Evolutionary conservation across 1,140 invertebrate genomes (phyloP).

Genomic region (Zophobas atratus): DNA sequence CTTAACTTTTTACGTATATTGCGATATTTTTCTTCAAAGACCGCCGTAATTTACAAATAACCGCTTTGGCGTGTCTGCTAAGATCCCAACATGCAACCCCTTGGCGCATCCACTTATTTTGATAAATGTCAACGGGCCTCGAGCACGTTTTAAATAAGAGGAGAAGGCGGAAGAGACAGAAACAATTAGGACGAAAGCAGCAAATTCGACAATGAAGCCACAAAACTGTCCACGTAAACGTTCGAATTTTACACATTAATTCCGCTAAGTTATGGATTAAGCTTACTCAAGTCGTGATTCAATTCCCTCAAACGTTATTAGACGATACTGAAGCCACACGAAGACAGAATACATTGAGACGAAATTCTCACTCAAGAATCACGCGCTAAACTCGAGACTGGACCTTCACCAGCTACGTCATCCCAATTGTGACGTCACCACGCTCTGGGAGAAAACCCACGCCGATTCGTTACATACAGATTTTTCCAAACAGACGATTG

Average conservation of each 20-base stretch:
- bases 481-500: too few species aligned
- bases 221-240: constrained; percentile 14
- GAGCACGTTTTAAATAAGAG: constrained; percentile 15
- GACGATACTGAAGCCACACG: too few species aligned
- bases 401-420: too few species aligned
- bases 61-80: constrained; percentile 27
- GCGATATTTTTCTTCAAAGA: constrained; percentile 46
- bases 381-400: too few species aligned
- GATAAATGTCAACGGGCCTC: constrained; percentile 2
- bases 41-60: constrained; percentile 37
- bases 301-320: too few species aligned
- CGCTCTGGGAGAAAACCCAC: too few species aligned
- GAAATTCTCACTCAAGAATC: too few species aligned
- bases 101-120: constrained; percentile 35
- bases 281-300: too few species aligned
- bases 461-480: too few species aligned
- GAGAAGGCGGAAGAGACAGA: not conserved
- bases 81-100: constrained; percentile 25
- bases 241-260: constrained; percentile 19
- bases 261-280: too few species aligned
- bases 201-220: not conserved
- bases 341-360: too few species aligned
- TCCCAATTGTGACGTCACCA: too few species aligned
- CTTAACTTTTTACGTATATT: constrained; percentile 47
- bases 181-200: not conserved